A percentile compares a stretch with the other conserved stretches of the same genome.
Conservation (phyloP, 2,113 vertebrate genomes). For the Alouatta palliata region DNA sequence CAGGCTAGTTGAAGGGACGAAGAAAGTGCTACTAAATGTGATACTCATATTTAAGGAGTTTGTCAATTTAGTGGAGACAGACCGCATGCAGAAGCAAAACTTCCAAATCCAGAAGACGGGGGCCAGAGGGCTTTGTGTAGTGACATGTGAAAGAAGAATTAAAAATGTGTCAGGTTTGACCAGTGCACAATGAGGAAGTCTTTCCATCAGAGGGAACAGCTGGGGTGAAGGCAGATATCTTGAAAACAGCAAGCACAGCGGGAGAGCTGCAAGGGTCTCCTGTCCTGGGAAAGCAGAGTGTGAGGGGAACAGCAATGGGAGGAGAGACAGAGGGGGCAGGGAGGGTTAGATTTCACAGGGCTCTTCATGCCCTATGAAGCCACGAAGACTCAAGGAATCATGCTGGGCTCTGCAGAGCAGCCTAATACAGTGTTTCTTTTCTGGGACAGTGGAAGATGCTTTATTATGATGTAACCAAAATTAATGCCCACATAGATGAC, state of each 20-base stretch:
- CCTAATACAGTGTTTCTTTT: background rate
- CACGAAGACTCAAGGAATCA: background rate
- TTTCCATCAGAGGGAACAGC: background rate
- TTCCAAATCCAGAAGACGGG: background rate
- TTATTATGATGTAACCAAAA: background rate
- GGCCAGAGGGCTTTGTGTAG: background rate
- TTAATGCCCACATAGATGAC: background rate
- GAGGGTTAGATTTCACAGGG: background rate
- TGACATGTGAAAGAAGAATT: background rate
- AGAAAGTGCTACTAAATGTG: background rate
- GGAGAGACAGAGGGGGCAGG: background rate
- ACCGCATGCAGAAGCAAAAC: background rate
- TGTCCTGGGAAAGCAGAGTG: background rate
- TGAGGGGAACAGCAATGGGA: background rate
- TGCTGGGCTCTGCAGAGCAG: background rate
- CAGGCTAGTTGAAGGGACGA: background rate
- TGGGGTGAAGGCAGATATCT: background rate
- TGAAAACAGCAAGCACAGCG: background rate
- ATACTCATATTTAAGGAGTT: background rate
- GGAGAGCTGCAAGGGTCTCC: background rate
- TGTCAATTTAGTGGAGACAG: background rate
- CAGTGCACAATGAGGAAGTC: background rate
- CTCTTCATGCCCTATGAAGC: accelerated
- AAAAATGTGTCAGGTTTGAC: background rate
- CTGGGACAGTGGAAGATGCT: background rate